Conservation (phyloP, 2,888 invertebrate genomes). For the Exephanes ischioxanthus region DNA sequence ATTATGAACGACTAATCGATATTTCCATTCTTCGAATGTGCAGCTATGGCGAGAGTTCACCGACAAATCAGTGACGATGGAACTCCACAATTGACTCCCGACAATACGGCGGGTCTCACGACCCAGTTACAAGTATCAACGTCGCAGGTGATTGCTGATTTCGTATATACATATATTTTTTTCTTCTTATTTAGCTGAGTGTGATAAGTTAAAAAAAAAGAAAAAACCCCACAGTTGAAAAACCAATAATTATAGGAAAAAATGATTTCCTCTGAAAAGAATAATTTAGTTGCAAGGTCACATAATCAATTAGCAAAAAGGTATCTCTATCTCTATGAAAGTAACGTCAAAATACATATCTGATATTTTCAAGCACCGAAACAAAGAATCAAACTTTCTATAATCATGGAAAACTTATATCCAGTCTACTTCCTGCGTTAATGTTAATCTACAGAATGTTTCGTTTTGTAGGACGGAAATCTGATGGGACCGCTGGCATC, state of each 20-base stretch:
- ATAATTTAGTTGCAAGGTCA: too few relatives aligned
- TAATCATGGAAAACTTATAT: background rate
- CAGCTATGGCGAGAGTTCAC: constrained; percentile 87
- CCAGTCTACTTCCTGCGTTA: background rate
- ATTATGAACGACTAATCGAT: constrained; percentile 41
- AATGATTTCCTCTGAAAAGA: too few relatives aligned
- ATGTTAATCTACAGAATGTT: background rate
- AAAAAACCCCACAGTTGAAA: too few relatives aligned
- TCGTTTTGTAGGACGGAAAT: constrained; percentile 78
- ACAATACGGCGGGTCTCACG: constrained; percentile 81
- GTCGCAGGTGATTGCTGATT: constrained; percentile 81
- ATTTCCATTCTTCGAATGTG: constrained; percentile 67
- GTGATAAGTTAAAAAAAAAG: too few relatives aligned
- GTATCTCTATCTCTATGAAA: too few relatives aligned
- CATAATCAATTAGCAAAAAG: too few relatives aligned
- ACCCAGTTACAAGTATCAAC: constrained; percentile 86
- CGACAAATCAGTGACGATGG: constrained; percentile 85
- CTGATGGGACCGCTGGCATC: constrained; percentile 80
- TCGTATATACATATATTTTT: background rate
- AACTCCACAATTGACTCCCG: constrained; percentile 77
- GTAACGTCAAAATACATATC: too few relatives aligned
- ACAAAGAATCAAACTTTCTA: background rate
- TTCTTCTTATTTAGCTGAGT: background rate
- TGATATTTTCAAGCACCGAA: too few relatives aligned
- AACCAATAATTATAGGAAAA: too few relatives aligned